These are phyloP conservation scores for Drosophila pseudoobscura DNA, from an alignment of 1,140 invertebrate genomes.

Conservation along the genomic window DNA sequence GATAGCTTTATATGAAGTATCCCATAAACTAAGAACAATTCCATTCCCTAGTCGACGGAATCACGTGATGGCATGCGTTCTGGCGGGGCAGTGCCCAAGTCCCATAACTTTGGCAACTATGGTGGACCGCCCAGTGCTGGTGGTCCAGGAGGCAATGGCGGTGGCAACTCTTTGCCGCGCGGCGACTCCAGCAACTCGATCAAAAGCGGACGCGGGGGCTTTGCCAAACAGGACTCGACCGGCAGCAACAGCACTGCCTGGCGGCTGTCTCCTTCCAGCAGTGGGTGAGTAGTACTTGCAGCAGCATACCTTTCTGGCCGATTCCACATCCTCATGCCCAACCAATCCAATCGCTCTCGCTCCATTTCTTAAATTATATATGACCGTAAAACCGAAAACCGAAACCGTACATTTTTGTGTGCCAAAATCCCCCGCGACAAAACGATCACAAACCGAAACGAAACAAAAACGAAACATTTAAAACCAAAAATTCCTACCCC, in stretches of 20 bases:
- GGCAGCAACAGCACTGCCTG: conserved; percentile 87
- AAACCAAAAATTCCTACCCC: conserved; percentile 36
- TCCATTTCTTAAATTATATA: conserved; percentile 47
- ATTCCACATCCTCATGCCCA: conserved; percentile 24
- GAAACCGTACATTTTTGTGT: neutral
- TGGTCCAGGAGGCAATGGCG: conserved; percentile 57
- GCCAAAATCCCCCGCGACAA: conserved; percentile 30
- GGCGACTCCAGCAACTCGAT: conserved; percentile 84
- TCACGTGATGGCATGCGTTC: conserved; percentile 82
- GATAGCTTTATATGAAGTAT: neutral
- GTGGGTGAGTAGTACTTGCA: conserved; percentile 86
- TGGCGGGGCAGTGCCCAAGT: conserved; percentile 89
- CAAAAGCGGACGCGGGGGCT: conserved; percentile 72
- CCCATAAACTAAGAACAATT: neutral
- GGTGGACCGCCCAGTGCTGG: conserved; percentile 84
- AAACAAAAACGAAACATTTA: conserved; percentile 44
- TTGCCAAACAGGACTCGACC: conserved; percentile 90
- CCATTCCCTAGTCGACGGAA: conserved; percentile 84
- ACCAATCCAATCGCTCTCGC: conserved; percentile 57
- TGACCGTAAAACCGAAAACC: conserved; percentile 33
- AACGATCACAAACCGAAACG: conserved; percentile 49
- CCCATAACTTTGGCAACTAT: conserved; percentile 94
- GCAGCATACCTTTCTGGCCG: conserved; percentile 13
- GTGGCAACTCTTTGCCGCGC: conserved; percentile 77
- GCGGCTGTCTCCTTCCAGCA: conserved; percentile 91